Evolutionary conservation across 1,140 invertebrate genomes (phyloP), one percentile per base, ranked within the genome.

Genomic region (Drosophila santomea): DNA sequence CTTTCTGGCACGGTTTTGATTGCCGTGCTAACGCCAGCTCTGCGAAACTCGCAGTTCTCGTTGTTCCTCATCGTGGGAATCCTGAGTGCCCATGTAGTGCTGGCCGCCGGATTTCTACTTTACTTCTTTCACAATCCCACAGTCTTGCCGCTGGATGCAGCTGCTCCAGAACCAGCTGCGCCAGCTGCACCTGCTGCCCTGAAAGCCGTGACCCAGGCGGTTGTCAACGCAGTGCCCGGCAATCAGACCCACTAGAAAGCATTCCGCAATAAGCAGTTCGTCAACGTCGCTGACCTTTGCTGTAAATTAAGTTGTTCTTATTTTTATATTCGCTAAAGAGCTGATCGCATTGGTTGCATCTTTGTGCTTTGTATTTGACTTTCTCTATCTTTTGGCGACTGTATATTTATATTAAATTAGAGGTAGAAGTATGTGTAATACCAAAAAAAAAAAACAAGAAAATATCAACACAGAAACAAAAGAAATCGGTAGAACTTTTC

Each of bases 1-100:
- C 92, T 98, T 5, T 98, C 97, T 32, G 98, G 98, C 23, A 95
- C 95, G 41, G 97, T 98, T 20, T 93, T 99, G 15, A 93, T 98
- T 25, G 94, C 96, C 35, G 96, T 97, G 51, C 93, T 99, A 2
- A 94, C 96, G 80, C 97, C 97, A 8, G 95, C 96, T 0, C 93
- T 98, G 44, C 94, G 94, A 77, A 93, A 94, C 57, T 95, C 95
- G 3, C 95, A 93, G 88, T 95, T 94, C 93, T 96, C 93, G 73
- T 81, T 96, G 14, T 93, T 96, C 17, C 93, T 97, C 15, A 93
- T 94, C 25, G 94, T 95, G 25, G 93, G 95, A 28, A 95, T 97
- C 41, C 83, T 97, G 32, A 93, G 94, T 15, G 95, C 97, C 69
- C 97, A 98, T 91, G 94, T 97, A 39, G 86, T 97, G 4, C 91